Conservation (phyloP, 2,113 vertebrate genomes). For the Notarius lentiginosus region DNA sequence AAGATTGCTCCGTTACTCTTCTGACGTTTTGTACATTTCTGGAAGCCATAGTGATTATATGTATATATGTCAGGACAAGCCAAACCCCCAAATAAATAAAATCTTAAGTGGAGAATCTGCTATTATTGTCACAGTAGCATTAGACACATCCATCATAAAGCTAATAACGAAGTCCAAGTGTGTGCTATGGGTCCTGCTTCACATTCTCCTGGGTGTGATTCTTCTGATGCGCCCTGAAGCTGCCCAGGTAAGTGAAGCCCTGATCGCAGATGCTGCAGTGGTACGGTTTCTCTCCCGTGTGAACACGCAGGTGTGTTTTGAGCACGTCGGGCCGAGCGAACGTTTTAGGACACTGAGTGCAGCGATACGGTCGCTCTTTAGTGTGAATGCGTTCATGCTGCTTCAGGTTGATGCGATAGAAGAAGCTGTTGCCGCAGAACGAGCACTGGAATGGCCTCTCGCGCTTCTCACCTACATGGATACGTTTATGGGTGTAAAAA, state of each 20-base stretch:
- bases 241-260: conserved; percentile 34
- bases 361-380: conserved; percentile 26
- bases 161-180: neutral
- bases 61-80: neutral
- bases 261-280: conserved; percentile 33
- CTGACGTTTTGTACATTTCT: neutral
- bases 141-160: neutral
- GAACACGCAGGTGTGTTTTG: conserved; percentile 22
- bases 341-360: conserved; percentile 12
- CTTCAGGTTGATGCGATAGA: conserved; percentile 15
- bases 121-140: neutral
- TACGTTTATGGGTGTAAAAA: conserved; percentile 24
- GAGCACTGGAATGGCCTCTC: conserved; percentile 40
- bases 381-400: conserved; percentile 27
- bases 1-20: neutral
- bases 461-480: neutral
- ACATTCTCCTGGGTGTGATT: conserved; percentile 26
- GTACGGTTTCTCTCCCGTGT: conserved; percentile 37
- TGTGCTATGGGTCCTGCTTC: neutral
- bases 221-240: conserved; percentile 30
- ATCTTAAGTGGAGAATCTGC: neutral
- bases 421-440: conserved; percentile 26
- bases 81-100: neutral
- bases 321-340: conserved; percentile 31
- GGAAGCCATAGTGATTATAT: neutral